Base-by-base conservation (phyloP, 2,888 invertebrate species). In the Slavum lentiscoides region DNA sequence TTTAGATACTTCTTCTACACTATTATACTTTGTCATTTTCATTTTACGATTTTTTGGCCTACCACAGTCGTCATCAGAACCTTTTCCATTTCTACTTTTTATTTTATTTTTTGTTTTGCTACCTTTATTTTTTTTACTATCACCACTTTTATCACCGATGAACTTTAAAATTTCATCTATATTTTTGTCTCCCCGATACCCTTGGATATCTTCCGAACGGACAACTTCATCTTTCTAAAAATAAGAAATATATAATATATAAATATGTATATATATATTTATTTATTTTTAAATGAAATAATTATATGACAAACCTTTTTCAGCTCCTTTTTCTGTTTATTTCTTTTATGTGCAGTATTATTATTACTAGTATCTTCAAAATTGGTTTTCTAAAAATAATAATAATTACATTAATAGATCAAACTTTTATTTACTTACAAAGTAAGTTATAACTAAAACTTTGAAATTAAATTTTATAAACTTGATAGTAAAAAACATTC, bases 1-100 rank as follows among this genome's bases (percentile, higher is more conserved):
- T 84, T 92, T 91, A 70, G 93, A 93, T 83, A 94, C 90, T 87
- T 94, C 94, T 86, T 94, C 94, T 84, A 94, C 87, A 53, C 94
- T 94, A 85, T 92, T 92, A 83, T 93, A 91, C 84, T 93, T 92
- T 85, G 92, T 82, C 90, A 85, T 83, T 88, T 88, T 75, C 88
- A 87, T 58, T 83, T 83, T 82, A 82, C 82, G 15, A 74, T 68
- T 72, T 83, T 84, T 59, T 66, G 81, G 23, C n/a, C 75, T 83
- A 82, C 83, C 75, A 69, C 81, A 69, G 43, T 84, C 82, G 23
- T 83, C 83, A 74, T 84, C 84, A 66, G 82, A 83, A 68, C 84
- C 84, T 82, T 84, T 84, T 21, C 84, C 83, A 84, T 88, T 88
- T 76, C 84, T 83, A 77, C 85, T 85, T 84, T 85, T 86, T 8